Evolutionary conservation across 2,888 invertebrate species (phyloP).

Genomic region (Aplocera efformata): DNA sequence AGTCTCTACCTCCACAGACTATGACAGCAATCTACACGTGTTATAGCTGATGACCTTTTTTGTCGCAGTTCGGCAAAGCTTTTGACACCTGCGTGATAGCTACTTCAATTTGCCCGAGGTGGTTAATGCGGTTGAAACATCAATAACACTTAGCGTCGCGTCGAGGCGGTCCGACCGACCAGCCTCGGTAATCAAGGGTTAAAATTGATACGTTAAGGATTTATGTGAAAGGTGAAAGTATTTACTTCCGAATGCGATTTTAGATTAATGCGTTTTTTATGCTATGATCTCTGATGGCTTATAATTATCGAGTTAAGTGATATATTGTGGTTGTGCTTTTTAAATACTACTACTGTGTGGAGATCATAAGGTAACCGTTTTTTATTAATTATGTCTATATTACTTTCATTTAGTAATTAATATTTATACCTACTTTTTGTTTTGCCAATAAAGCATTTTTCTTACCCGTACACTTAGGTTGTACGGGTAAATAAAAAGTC

Average conservation of each 20-base stretch:
- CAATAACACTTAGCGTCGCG: constrained; percentile 59
- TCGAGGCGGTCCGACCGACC: constrained; percentile 46
- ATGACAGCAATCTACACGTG: constrained; percentile 49
- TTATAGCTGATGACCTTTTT: constrained; percentile 73
- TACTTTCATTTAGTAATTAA: no score
- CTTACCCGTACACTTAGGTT: no score
- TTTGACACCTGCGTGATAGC: constrained; percentile 75
- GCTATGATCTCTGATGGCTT: constrained; percentile 15
- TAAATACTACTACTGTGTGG: no score
- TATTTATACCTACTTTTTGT: no score
- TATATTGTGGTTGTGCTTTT: neutral
- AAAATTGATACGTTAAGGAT: constrained; percentile 66
- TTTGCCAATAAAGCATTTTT: no score
- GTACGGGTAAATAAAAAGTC: no score
- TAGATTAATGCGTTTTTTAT: constrained; percentile 23
- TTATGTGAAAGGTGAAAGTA: constrained; percentile 36
- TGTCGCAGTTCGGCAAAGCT: constrained; percentile 62
- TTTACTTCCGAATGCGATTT: constrained; percentile 28
- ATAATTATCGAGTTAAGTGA: constrained; percentile 20
- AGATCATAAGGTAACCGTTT: no score
- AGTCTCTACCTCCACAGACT: constrained; percentile 34
- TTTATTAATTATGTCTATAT: no score
- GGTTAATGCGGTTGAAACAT: constrained; percentile 58
- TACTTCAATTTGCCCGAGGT: constrained; percentile 62
- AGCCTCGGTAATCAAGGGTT: constrained; percentile 55